Conservation (phyloP, 2,797 vertebrate species). For the Gambelia wislizenii region DNA sequence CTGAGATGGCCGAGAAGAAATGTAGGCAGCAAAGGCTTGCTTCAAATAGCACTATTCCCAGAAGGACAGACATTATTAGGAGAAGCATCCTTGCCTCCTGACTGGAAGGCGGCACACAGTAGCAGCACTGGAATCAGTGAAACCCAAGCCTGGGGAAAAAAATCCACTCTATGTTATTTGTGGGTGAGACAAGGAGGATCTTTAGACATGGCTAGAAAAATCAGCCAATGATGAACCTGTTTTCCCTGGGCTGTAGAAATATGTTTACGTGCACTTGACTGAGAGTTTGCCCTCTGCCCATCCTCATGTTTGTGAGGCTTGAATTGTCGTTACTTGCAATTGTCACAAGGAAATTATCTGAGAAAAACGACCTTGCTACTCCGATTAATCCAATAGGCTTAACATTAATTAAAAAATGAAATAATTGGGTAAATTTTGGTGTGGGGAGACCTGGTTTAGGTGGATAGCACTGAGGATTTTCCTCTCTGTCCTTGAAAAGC, state of each 20-base stretch:
- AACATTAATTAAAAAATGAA: conserved; percentile 58
- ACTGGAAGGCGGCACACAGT: conserved; percentile 51
- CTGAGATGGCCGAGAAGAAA: conserved; percentile 84
- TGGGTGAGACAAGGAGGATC: conserved; percentile 38
- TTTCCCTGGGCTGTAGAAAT: conserved; percentile 70
- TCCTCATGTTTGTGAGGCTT: conserved; percentile 50
- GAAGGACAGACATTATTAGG: conserved; percentile 90
- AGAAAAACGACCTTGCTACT: conserved; percentile 55
- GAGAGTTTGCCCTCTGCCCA: conserved; percentile 9
- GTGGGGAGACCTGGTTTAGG: conserved; percentile 51
- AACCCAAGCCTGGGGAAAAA: conserved; percentile 53
- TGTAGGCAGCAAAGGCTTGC: conserved; percentile 86
- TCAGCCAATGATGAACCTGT: conserved; percentile 44
- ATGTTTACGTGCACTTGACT: conserved; percentile 77
- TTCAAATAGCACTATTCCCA: conserved; percentile 81
- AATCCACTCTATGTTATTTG: conserved; percentile 46
- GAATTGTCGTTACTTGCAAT: conserved; percentile 62
- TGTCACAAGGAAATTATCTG: conserved; percentile 61
- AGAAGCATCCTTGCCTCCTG: conserved; percentile 94
- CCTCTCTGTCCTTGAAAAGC: conserved; percentile 75
- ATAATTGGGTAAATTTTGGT: conserved; percentile 15
- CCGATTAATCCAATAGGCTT: conserved; percentile 50
- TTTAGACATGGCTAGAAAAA: conserved; percentile 39
- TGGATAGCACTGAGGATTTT: conserved; percentile 60
- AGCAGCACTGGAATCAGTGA: conserved; percentile 10